These are phyloP conservation scores for Noctua pronuba DNA, from an alignment of 2,888 invertebrate genomes.

Conservation along the genomic window DNA sequence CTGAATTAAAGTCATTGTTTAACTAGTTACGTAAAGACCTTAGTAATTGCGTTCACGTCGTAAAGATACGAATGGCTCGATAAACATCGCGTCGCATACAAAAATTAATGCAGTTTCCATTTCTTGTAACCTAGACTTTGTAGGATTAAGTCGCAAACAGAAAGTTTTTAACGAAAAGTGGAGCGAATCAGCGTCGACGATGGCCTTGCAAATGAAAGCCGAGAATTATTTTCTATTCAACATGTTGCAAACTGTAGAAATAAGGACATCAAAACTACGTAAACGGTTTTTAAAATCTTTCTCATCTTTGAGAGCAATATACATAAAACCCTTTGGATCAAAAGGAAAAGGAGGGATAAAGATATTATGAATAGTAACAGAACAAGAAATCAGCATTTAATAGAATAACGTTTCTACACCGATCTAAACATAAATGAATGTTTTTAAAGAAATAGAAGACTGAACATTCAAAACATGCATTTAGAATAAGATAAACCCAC, in stretches of 20 bases:
- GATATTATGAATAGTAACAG: not conserved
- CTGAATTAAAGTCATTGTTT: slow-evolving; percentile 59
- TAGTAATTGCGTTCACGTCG: slow-evolving; percentile 55
- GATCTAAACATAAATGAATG: not conserved
- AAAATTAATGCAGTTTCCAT: slow-evolving; percentile 43
- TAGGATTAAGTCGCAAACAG: slow-evolving; percentile 70
- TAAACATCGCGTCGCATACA: slow-evolving; percentile 33
- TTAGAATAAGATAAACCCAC: not conserved
- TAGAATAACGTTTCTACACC: not conserved
- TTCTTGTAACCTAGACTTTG: slow-evolving; percentile 50
- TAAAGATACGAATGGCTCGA: slow-evolving; percentile 34
- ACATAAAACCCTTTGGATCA: not conserved
- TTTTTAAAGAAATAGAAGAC: not conserved
- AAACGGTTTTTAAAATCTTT: not conserved
- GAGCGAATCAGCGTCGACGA: slow-evolving; percentile 74
- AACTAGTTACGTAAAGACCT: slow-evolving; percentile 60
- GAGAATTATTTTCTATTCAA: slow-evolving; percentile 73
- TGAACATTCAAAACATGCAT: not conserved
- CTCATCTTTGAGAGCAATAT: not conserved
- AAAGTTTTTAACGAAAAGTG: slow-evolving; percentile 79
- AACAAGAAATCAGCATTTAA: not conserved
- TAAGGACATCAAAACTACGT: slow-evolving; percentile 36
- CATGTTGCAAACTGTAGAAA: slow-evolving; percentile 53
- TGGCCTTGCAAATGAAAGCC: slow-evolving; percentile 77
- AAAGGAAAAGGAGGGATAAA: not conserved